Conservation (phyloP, 1,140 invertebrate species). For the Drosophila prosaltans region DNA sequence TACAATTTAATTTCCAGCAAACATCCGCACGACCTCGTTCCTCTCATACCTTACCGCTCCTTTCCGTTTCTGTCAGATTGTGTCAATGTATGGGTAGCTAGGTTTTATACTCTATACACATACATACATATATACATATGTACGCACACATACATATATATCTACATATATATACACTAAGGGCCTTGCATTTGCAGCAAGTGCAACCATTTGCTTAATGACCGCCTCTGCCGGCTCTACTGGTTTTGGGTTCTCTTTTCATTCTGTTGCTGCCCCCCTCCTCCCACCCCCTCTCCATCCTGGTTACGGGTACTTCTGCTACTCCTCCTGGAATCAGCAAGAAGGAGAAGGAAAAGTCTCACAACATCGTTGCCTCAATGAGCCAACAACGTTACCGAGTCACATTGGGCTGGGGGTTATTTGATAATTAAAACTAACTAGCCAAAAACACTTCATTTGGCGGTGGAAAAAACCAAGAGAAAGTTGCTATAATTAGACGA, state of each 20-base stretch:
- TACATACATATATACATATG: conserved; percentile 28
- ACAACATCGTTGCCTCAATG: conserved; percentile 58
- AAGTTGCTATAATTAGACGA: conserved; percentile 9
- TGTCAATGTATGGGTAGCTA: conserved; percentile 61
- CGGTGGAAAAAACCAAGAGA: conserved; percentile 35
- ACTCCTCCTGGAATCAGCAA: not conserved
- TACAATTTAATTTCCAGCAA: conserved; percentile 82
- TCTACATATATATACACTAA: conserved; percentile 1
- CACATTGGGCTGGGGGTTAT: conserved; percentile 54
- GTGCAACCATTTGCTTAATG: conserved; percentile 80
- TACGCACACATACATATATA: not conserved
- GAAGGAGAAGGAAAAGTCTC: conserved; percentile 37
- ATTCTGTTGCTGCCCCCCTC: conserved; percentile 20
- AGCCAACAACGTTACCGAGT: conserved; percentile 14
- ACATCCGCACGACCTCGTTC: conserved; percentile 57
- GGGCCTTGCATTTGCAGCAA: conserved; percentile 61
- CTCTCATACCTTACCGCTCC: not conserved
- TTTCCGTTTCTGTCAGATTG: conserved; percentile 29
- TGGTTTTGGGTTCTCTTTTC: conserved; percentile 34
- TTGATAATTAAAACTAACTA: conserved; percentile 56
- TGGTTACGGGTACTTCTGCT: not conserved
- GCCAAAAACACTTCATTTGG: conserved; percentile 57
- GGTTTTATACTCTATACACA: conserved; percentile 26
- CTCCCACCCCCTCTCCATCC: not conserved
- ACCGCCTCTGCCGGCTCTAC: conserved; percentile 60